A percentile compares a stretch with the other conserved stretches of the same genome.
These are phyloP conservation scores for Puffinus mauretanicus DNA, from an alignment of 2,113 vertebrate genomes.

Conservation along the genomic window DNA sequence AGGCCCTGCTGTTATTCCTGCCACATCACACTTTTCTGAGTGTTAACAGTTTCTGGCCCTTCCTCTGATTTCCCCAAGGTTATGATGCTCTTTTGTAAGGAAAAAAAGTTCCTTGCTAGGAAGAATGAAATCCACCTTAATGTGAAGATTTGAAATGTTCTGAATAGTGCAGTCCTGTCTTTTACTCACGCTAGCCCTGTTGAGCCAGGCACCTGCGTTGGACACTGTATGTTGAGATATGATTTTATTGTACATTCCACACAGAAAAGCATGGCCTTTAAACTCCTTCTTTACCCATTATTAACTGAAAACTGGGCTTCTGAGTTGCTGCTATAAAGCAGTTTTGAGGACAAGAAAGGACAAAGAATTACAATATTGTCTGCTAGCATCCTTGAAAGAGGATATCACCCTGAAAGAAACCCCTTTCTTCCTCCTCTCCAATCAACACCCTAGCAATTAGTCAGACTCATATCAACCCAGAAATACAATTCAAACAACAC, in stretches of 20 bases:
- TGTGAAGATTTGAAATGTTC: not conserved
- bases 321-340: not conserved
- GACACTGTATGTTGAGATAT: not conserved
- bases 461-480: not conserved
- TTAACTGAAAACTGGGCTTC: not conserved
- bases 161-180: not conserved
- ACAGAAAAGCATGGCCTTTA: not conserved
- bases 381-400: not conserved
- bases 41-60: not conserved
- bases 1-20: not conserved
- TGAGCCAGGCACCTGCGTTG: not conserved
- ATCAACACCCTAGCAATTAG: not conserved
- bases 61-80: not conserved
- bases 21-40: not conserved
- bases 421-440: not conserved
- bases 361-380: not conserved
- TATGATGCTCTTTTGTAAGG: not conserved
- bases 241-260: no score
- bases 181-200: rapidly evolving
- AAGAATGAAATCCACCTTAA: not conserved
- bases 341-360: not conserved
- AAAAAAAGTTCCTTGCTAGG: not conserved
- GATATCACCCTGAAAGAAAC: not conserved
- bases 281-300: not conserved
- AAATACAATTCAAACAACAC: not conserved